phyloP scores from a whole-genome alignment of 2,797 vertebrate species.

The Sebastes variabilis region DNA sequence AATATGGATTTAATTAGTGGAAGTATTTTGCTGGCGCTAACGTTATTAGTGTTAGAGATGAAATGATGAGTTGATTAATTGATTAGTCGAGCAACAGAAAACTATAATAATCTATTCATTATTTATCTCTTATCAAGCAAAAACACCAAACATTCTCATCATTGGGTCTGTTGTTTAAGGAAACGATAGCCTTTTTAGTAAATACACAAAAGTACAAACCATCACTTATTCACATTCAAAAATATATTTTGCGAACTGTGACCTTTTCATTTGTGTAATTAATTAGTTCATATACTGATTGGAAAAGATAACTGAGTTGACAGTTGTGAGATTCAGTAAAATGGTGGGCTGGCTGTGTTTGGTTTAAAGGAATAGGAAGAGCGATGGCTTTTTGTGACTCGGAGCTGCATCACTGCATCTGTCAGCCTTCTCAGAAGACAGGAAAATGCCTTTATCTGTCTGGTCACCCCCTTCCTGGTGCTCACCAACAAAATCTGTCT shows the following conservation, averaged over 20 bases:
- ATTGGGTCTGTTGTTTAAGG: not conserved
- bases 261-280: not conserved
- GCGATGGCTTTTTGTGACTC: not conserved
- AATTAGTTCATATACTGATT: not conserved
- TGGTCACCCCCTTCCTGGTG: slow-evolving; percentile 1
- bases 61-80: not conserved
- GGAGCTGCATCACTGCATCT: not conserved
- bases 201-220: not conserved
- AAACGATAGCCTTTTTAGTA: not conserved
- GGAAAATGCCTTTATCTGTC: slow-evolving; percentile 17
- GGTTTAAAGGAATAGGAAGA: not conserved
- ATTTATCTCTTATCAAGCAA: not conserved
- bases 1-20: too few species aligned
- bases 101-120: not conserved
- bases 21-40: too few species aligned
- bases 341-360: not conserved
- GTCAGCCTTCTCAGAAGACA: not conserved
- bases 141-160: not conserved
- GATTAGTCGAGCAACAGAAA: not conserved
- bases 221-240: not conserved
- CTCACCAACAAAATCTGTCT: not conserved
- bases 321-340: not conserved
- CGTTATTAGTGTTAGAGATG: not conserved
- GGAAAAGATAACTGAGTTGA: not conserved
- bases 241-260: not conserved